Conservation (phyloP, 1,140 invertebrate genomes). For the Bombus waltoni region DNA sequence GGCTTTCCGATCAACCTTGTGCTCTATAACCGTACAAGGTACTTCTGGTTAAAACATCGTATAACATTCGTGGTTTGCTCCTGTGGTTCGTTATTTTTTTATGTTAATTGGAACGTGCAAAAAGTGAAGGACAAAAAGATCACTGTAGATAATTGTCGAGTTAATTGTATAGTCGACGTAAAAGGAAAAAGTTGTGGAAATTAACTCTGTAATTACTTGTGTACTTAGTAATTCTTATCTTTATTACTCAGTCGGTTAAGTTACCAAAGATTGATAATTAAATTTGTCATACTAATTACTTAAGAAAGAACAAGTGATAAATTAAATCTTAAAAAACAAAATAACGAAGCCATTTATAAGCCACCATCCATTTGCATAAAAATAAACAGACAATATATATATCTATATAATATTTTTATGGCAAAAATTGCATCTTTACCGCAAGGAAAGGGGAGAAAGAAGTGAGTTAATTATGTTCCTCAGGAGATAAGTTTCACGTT, state of each 20-base stretch:
- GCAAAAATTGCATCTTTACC: too few species aligned
- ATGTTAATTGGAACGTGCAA: not conserved
- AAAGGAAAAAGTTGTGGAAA: not conserved
- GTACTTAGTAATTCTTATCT: not conserved
- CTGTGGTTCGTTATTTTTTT: not conserved
- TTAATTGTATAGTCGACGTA: not conserved
- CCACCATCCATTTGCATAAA: too few species aligned
- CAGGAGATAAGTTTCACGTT: not conserved
- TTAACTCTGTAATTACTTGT: not conserved
- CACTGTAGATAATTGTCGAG: not conserved
- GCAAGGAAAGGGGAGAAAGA: not conserved
- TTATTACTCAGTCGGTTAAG: not conserved
- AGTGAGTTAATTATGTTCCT: not conserved
- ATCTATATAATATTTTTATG: too few species aligned
- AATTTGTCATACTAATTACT: not conserved
- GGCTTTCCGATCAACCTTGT: slow-evolving; percentile 63
- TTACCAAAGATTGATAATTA: not conserved
- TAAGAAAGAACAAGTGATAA: not conserved
- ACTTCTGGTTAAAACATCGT: slow-evolving; percentile 26
- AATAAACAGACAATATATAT: not conserved
- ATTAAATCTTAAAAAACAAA: not conserved
- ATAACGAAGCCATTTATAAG: not conserved
- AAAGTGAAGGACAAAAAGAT: not conserved
- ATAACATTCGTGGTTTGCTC: not conserved
- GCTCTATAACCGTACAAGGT: slow-evolving; percentile 66